Evolutionary conservation across 2,888 invertebrate genomes (phyloP).

Genomic region (Nipponacmea schrenckii): DNA sequence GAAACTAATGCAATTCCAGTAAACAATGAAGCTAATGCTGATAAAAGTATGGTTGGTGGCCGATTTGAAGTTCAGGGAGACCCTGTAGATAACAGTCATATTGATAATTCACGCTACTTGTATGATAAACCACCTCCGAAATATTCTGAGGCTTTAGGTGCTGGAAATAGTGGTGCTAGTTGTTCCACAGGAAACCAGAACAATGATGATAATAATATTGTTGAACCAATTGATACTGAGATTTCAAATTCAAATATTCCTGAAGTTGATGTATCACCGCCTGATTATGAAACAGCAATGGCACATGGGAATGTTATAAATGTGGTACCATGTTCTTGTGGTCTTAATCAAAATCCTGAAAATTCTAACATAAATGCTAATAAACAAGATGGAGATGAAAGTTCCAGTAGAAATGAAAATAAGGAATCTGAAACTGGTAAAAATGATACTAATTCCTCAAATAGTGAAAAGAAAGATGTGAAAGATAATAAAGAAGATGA

Average conservation of each 20-base stretch:
- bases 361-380: neutral
- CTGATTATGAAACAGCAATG: slow-evolving; percentile 3
- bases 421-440: neutral
- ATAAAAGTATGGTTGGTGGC: no score
- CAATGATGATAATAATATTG: neutral
- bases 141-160: neutral
- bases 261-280: neutral
- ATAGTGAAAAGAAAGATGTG: no score
- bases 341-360: neutral
- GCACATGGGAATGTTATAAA: neutral
- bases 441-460: neutral
- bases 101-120: neutral
- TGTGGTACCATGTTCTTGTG: neutral
- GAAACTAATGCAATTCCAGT: no score
- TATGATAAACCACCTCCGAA: neutral
- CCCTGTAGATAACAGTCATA: neutral
- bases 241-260: neutral
- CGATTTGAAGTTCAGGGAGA: no score
- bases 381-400: neutral
- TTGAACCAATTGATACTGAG: neutral
- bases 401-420: neutral
- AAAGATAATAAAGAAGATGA: no score
- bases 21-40: no score
- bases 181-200: neutral
- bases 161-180: neutral